Conservation (phyloP, 2,797 vertebrate genomes). For the Synanceia verrucosa region DNA sequence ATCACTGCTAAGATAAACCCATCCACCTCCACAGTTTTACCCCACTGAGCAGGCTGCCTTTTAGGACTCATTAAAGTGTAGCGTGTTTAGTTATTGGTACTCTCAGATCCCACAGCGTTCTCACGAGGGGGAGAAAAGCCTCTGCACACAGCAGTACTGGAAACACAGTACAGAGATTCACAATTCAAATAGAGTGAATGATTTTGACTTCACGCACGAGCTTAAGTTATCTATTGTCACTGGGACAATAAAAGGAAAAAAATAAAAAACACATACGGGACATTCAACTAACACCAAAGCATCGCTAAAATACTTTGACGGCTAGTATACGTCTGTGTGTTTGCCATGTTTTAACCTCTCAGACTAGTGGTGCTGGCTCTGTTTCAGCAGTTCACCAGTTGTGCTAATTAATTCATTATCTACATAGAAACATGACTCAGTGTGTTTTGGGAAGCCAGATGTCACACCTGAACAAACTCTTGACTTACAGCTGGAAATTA, state of each 20-base stretch:
- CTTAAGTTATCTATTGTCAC: neutral
- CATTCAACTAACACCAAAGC: neutral
- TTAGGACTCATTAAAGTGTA: slow-evolving; percentile 59
- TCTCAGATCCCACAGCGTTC: slow-evolving; percentile 44
- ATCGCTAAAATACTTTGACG: neutral
- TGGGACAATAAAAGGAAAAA: neutral
- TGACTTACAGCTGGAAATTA: slow-evolving; percentile 37
- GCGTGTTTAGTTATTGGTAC: slow-evolving; percentile 56
- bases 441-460: slow-evolving; percentile 42
- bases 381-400: slow-evolving; percentile 37
- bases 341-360: slow-evolving; percentile 17
- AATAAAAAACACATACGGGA: neutral
- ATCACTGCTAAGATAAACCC: slow-evolving; percentile 53
- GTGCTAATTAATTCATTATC: slow-evolving; percentile 50
- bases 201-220: slow-evolving; percentile 3
- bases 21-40: slow-evolving; percentile 55
- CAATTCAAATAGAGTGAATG: slow-evolving; percentile 4
- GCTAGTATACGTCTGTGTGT: neutral
- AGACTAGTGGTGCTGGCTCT: slow-evolving; percentile 17
- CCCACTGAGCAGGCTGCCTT: slow-evolving; percentile 42
- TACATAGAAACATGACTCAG: slow-evolving; percentile 41
- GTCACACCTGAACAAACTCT: slow-evolving; percentile 47
- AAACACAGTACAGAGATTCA: slow-evolving; percentile 22
- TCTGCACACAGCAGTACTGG: neutral
- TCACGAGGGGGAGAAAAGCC: slow-evolving; percentile 23